phyloP scores from a whole-genome alignment of 2,797 vertebrate genomes.

The Myotis daubentonii region DNA sequence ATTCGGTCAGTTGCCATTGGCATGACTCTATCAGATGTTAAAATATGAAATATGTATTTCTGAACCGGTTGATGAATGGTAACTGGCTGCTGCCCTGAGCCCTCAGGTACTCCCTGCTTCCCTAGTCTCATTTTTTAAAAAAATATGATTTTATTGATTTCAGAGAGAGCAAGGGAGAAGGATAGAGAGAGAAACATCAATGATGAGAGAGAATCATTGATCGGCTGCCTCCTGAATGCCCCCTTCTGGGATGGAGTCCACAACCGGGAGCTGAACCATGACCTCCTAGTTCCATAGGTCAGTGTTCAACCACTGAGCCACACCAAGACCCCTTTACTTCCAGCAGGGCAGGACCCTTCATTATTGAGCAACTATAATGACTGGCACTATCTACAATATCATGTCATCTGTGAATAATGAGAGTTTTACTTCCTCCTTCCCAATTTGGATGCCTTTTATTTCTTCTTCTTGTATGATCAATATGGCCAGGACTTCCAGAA shows the following conservation, averaged over 20 bases:
- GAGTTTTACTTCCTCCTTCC: no score
- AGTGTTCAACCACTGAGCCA: background rate
- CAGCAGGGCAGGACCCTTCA: background rate
- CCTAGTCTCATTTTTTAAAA: background rate
- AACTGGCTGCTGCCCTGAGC: background rate
- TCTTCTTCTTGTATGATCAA: no score
- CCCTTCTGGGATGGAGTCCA: background rate
- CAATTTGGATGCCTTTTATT: no score
- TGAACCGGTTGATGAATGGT: background rate
- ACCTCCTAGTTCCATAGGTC: background rate
- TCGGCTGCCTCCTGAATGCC: background rate
- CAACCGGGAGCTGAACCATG: background rate
- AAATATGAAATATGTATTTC: background rate
- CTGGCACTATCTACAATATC: no score
- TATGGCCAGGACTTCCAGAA: no score
- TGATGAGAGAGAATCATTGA: background rate
- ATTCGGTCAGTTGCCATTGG: background rate
- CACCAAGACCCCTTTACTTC: no score
- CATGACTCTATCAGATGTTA: background rate
- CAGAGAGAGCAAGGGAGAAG: background rate
- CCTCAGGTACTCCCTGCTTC: background rate
- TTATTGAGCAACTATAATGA: background rate
- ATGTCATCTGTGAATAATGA: no score
- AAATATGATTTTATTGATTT: background rate
- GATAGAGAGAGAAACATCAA: background rate